These are phyloP conservation scores for Ammospiza caudacuta DNA, from an alignment of 2,113 vertebrate genomes.

Conservation along the genomic window DNA sequence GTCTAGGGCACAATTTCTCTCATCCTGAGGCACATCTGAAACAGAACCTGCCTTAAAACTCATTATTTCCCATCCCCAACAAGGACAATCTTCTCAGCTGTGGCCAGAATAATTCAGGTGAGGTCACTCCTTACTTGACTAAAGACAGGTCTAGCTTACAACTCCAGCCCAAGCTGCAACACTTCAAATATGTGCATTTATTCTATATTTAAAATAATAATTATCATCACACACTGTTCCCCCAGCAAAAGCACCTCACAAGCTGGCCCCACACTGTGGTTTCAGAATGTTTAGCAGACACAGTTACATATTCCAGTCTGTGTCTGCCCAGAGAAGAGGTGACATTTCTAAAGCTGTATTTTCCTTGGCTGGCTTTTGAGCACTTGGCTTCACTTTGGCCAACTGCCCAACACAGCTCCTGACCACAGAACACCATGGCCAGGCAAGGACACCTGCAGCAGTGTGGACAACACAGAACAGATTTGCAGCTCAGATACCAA, in stretches of 20 bases:
- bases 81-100: neutral
- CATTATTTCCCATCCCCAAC: rapidly evolving
- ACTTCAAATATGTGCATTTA: neutral
- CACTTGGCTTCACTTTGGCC: slow-evolving; percentile 29
- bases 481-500: neutral
- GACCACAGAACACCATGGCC: neutral
- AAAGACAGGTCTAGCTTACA: neutral
- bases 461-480: neutral
- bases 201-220: neutral
- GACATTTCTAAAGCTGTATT: slow-evolving; percentile 7
- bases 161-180: neutral
- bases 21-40: neutral
- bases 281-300: neutral
- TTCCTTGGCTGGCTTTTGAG: slow-evolving; percentile 37
- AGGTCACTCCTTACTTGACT: neutral
- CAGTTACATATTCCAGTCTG: neutral
- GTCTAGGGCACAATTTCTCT: neutral
- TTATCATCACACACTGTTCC: neutral
- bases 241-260: neutral
- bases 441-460: neutral
- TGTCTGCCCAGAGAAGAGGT: neutral
- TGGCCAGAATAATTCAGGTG: neutral
- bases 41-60: neutral
- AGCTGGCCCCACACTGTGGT: neutral
- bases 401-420: neutral